These are phyloP conservation scores for Dasyprocta punctata DNA, from an alignment of 2,113 vertebrate genomes.

Conservation along the genomic window DNA sequence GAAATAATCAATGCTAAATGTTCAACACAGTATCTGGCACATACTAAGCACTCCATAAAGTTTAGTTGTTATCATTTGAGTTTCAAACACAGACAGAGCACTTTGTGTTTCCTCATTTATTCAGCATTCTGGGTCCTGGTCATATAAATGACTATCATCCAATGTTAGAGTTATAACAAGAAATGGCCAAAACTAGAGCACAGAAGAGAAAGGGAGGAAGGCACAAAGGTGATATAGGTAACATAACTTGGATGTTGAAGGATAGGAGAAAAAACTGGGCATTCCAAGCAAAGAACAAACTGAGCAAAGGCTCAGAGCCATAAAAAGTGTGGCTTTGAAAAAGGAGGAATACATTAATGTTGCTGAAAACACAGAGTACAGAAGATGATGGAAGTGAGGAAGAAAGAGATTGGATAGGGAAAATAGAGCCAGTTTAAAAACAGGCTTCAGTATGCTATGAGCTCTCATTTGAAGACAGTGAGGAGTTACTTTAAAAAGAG, in stretches of 20 bases:
- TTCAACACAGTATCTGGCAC: background rate
- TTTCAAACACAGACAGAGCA: background rate
- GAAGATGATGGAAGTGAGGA: background rate
- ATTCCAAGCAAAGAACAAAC: conserved; percentile 33
- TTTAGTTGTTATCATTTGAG: background rate
- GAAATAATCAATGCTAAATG: background rate
- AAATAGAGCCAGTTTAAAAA: background rate
- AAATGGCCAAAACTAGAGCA: conserved; percentile 39
- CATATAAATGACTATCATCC: background rate
- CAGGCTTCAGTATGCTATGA: background rate
- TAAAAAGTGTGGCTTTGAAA: background rate
- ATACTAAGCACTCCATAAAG: background rate
- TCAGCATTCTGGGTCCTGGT: background rate
- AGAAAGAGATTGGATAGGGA: background rate
- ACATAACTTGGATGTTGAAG: background rate
- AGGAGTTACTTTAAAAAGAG: background rate
- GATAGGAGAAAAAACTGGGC: background rate
- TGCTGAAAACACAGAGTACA: conserved; percentile 23
- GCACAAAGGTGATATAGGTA: background rate
- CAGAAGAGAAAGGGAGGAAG: background rate
- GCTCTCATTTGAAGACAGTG: background rate
- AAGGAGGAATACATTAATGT: background rate
- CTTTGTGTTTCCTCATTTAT: background rate
- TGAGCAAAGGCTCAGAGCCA: background rate
- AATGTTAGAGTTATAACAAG: background rate